These are phyloP conservation scores for Malthinus flaveolus DNA, from an alignment of 2,888 invertebrate genomes.

Conservation along the genomic window DNA sequence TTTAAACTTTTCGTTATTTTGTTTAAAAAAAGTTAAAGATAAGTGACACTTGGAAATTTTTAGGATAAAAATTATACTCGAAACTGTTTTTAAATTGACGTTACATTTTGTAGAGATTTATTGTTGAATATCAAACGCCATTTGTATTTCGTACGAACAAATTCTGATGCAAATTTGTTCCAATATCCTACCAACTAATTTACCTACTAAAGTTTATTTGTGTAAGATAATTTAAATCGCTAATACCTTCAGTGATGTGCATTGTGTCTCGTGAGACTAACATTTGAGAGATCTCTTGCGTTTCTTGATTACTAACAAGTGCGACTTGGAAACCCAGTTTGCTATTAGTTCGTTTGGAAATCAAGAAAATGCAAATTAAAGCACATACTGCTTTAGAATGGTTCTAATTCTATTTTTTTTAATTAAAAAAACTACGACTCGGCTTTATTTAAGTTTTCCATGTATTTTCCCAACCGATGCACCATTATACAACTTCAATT, in stretches of 20 bases:
- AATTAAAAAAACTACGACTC: neutral
- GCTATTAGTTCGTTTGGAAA: neutral
- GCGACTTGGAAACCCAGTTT: slow-evolving; percentile 1
- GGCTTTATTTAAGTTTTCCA: neutral
- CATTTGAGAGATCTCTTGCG: slow-evolving; percentile 11
- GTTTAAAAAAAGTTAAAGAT: slow-evolving; percentile 1
- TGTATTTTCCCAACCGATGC: no score
- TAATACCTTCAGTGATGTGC: slow-evolving; percentile 17
- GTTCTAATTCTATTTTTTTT: neutral
- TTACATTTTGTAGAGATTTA: neutral
- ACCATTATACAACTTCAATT: no score
- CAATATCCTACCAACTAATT: slow-evolving; percentile 9
- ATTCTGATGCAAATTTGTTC: slow-evolving; percentile 2
- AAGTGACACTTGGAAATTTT: neutral
- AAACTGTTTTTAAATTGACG: neutral
- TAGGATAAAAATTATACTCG: neutral
- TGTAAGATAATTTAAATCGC: slow-evolving; percentile 19
- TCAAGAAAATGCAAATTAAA: neutral
- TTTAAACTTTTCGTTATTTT: slow-evolving; percentile 5
- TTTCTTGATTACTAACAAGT: slow-evolving; percentile 10
- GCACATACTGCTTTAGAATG: neutral
- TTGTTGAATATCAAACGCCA: neutral
- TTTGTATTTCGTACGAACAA: neutral
- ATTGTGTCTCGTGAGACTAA: slow-evolving; percentile 13
- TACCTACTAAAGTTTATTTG: slow-evolving; percentile 14